Evolutionary conservation across 2,113 vertebrate species (phyloP).

Genomic region (Acanthochromis polyacanthus): DNA sequence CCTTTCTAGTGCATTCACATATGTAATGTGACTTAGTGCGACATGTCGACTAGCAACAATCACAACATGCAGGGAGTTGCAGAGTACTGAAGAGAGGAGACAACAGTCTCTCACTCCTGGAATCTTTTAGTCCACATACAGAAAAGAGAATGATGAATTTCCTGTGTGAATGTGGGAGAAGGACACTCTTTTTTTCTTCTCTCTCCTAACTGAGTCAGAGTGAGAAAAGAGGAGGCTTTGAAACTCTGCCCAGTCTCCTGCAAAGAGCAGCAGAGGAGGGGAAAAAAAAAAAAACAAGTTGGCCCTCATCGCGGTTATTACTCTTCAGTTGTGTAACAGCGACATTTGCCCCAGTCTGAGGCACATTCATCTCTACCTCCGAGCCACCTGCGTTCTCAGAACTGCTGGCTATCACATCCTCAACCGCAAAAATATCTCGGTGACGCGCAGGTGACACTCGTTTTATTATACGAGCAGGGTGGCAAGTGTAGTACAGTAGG

Average conservation of each 20-base stretch:
- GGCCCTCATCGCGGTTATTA: constrained; percentile 65
- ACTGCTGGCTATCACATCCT: constrained; percentile 56
- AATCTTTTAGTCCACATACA: constrained; percentile 38
- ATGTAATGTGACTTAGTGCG: background rate
- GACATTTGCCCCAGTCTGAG: constrained; percentile 70
- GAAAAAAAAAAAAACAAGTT: constrained; percentile 17
- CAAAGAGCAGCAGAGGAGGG: constrained; percentile 47
- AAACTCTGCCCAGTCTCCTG: constrained; percentile 70
- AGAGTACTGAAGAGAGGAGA: background rate
- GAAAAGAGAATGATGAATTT: constrained; percentile 54
- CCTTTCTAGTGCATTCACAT: background rate
- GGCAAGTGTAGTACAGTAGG: constrained; percentile 24
- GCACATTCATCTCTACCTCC: constrained; percentile 67
- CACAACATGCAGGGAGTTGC: constrained; percentile 9
- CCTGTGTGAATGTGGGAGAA: constrained; percentile 53
- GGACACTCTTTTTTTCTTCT: constrained; percentile 31
- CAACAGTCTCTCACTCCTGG: constrained; percentile 6
- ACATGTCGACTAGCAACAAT: background rate
- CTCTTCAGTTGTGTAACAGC: constrained; percentile 72
- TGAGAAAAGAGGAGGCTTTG: constrained; percentile 71
- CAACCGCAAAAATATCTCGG: constrained; percentile 50
- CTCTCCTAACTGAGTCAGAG: constrained; percentile 59
- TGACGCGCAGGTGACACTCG: constrained; percentile 48
- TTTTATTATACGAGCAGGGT: constrained; percentile 36
- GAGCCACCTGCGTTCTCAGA: constrained; percentile 67